phyloP scores from a whole-genome alignment of 2,113 vertebrate genomes.

The Bubalus kerabau region DNA sequence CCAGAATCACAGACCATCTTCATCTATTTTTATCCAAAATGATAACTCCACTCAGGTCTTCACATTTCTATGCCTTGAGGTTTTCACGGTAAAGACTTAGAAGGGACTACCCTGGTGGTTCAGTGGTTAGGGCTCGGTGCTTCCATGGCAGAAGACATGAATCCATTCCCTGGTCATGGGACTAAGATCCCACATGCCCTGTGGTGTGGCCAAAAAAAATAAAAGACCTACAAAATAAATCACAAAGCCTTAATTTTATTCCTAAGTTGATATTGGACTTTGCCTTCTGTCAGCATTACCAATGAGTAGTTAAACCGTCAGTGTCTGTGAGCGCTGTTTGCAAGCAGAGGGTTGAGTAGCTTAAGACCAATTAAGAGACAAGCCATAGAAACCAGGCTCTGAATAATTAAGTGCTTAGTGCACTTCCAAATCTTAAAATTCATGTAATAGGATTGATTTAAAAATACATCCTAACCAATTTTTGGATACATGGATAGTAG shows the following conservation, averaged over 20 bases:
- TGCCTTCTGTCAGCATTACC: constrained; percentile 1
- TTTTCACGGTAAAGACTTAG: background rate
- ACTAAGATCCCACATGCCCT: background rate
- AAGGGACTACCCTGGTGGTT: background rate
- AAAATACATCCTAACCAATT: constrained; percentile 7
- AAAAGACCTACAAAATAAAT: background rate
- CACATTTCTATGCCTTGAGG: background rate
- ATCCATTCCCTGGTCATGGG: background rate
- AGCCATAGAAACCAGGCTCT: constrained; percentile 37
- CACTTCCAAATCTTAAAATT: constrained; percentile 36
- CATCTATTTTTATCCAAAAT: background rate
- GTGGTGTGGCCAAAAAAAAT: background rate
- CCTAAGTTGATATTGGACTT: background rate
- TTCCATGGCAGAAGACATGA: background rate
- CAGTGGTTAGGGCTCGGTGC: background rate
- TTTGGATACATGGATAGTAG: background rate
- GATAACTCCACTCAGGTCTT: background rate
- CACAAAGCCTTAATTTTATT: constrained; percentile 5
- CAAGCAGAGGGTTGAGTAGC: constrained; percentile 35
- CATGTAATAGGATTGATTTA: constrained; percentile 33
- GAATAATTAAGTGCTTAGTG: constrained; percentile 52
- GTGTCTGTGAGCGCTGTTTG: constrained; percentile 27
- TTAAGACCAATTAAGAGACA: constrained; percentile 59
- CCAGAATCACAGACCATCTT: background rate
- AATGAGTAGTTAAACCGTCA: constrained; percentile 51